Evolutionary conservation across 2,113 vertebrate species (phyloP).

Genomic region (Cebidichthys violaceus): DNA sequence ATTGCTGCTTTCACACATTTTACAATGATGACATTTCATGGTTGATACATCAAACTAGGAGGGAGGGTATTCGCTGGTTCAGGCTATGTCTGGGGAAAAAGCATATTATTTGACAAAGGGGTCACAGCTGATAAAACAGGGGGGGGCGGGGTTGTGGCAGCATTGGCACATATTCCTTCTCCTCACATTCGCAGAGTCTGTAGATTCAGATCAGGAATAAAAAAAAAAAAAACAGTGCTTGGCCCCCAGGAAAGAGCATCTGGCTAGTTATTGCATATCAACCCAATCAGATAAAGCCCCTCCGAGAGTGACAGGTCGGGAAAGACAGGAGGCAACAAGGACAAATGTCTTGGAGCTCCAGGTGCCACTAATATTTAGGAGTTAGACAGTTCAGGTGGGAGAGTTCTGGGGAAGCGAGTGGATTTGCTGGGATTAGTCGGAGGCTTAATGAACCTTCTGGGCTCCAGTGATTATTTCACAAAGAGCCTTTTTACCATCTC

Average conservation of each 20-base stretch:
- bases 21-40: background rate
- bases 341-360: constrained; percentile 24
- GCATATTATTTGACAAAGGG: background rate
- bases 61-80: background rate
- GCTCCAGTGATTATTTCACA: constrained; percentile 59
- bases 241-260: background rate
- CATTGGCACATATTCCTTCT: background rate
- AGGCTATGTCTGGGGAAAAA: background rate
- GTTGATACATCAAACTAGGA: background rate
- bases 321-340: constrained; percentile 18
- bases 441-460: constrained; percentile 65
- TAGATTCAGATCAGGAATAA: background rate
- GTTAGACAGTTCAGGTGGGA: constrained; percentile 7
- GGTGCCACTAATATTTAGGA: constrained; percentile 43
- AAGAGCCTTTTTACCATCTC: constrained; percentile 44
- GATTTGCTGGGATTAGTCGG: constrained; percentile 60
- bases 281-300: background rate
- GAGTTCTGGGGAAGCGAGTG: constrained; percentile 28
- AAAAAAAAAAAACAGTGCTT: background rate
- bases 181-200: background rate
- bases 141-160: background rate
- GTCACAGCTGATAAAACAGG: background rate
- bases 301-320: constrained; percentile 9
- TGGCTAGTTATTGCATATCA: background rate
- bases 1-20: background rate